A percentile compares a stretch with the other conserved stretches of the same genome.
Evolutionary conservation across 2,113 vertebrate species (phyloP).

Genomic region (Furnarius figulus): DNA sequence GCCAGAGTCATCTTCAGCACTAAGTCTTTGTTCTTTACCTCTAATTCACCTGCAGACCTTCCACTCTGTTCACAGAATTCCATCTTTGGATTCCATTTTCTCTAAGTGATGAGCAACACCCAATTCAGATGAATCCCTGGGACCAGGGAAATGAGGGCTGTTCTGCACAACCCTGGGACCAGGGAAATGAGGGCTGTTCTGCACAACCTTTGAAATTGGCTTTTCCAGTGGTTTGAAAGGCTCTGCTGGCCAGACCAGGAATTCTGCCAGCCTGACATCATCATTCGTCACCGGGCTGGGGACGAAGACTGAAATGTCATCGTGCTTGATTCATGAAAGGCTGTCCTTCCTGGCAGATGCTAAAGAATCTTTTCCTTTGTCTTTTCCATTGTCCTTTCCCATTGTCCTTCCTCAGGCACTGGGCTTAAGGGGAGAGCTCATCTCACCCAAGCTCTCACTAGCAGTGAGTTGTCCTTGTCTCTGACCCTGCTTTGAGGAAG

Average conservation of each 20-base stretch:
- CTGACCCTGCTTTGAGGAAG: neutral
- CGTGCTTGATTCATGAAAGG: neutral
- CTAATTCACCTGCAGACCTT: neutral
- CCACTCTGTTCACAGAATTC: neutral
- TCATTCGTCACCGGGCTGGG: neutral
- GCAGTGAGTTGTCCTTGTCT: rapidly evolving
- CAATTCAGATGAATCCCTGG: neutral
- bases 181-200: neutral
- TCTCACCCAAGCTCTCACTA: neutral
- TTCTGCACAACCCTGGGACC: neutral
- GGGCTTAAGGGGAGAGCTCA: neutral
- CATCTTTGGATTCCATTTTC: neutral
- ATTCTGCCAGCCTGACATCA: neutral
- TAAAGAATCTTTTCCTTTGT: neutral
- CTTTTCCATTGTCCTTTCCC: neutral
- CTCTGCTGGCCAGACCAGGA: neutral
- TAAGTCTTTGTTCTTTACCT: neutral
- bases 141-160: neutral
- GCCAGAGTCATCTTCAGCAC: neutral
- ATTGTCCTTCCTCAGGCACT: neutral
- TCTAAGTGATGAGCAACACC: too few relatives aligned
- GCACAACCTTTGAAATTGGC: neutral
- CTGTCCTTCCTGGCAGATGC: neutral
- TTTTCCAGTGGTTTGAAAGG: neutral
- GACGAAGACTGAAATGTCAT: neutral